phyloP scores from a whole-genome alignment of 2,797 vertebrate species.

The Phrynocephalus forsythii region DNA sequence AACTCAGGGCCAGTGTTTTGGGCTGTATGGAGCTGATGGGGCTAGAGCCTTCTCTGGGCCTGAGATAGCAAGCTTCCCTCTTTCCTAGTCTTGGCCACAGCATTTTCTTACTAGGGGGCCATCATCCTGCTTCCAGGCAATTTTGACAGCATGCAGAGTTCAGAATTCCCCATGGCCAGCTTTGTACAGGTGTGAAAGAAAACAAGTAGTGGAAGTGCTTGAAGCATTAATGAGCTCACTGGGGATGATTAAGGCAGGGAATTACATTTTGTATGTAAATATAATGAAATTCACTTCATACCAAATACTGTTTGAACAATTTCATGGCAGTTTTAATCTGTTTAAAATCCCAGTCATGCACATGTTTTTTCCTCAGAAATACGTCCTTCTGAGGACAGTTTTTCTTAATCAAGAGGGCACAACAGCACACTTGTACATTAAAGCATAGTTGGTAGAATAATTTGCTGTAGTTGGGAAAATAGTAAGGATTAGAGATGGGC shows the following conservation, averaged over 20 bases:
- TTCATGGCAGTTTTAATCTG: not conserved
- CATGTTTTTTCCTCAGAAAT: not conserved
- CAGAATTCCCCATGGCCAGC: conserved; percentile 3
- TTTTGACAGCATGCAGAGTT: conserved; percentile 21
- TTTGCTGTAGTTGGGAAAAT: not conserved
- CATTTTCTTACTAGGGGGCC: no score
- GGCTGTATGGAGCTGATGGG: no score
- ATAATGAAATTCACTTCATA: not conserved
- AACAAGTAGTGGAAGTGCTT: conserved; percentile 37
- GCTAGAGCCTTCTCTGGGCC: no score
- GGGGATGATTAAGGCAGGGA: conserved; percentile 36
- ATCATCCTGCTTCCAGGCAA: not conserved
- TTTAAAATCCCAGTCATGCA: not conserved
- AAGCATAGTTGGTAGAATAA: not conserved
- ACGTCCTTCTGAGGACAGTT: not conserved
- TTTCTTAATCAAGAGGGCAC: not conserved
- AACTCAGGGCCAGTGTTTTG: no score
- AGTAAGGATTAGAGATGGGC: not conserved
- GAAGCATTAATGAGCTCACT: conserved; percentile 55
- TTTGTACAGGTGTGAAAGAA: conserved; percentile 7
- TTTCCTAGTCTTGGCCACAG: no score
- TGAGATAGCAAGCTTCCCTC: no score
- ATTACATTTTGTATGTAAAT: conserved; percentile 3
- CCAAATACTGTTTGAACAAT: not conserved
- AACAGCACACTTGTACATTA: not conserved